phyloP scores from a whole-genome alignment of 2,113 vertebrate species.

The Empidonax alnorum region DNA sequence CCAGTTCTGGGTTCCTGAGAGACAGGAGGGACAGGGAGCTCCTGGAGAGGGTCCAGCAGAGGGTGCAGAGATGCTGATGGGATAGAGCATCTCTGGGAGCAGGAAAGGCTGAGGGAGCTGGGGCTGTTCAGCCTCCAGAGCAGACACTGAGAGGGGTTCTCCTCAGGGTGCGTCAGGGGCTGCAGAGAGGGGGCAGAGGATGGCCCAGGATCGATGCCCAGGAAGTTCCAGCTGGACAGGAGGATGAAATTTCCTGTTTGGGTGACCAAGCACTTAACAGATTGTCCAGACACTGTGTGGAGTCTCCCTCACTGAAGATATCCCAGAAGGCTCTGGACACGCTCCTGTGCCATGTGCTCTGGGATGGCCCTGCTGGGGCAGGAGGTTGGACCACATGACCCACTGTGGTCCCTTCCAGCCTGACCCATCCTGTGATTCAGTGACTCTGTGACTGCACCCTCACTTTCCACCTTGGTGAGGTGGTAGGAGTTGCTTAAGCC shows the following conservation, averaged over 20 bases:
- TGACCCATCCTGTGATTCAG: neutral
- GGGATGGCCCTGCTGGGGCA: neutral
- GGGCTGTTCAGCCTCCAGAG: neutral
- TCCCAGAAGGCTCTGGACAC: neutral
- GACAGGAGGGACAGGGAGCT: neutral
- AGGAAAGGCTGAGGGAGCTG: neutral
- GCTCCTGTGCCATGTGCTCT: neutral
- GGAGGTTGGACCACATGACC: rapidly evolving
- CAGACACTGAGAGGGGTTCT: neutral
- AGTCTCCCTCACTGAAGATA: neutral
- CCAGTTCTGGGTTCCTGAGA: neutral
- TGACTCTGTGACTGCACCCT: neutral
- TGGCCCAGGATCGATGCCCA: neutral
- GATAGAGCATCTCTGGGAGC: neutral
- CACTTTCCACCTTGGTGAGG: neutral
- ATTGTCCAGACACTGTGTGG: neutral
- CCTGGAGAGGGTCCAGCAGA: neutral
- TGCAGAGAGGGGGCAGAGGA: neutral
- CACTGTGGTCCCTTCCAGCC: neutral
- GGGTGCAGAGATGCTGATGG: neutral
- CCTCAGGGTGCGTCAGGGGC: no score
- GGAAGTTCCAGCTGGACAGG: neutral
- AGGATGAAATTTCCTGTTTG: neutral
- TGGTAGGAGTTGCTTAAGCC: neutral
- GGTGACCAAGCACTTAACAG: neutral